A percentile compares a stretch with the other conserved stretches of the same genome.
Evolutionary conservation across 2,797 vertebrate genomes (phyloP).

Genomic region (Bovichtus variegatus): DNA sequence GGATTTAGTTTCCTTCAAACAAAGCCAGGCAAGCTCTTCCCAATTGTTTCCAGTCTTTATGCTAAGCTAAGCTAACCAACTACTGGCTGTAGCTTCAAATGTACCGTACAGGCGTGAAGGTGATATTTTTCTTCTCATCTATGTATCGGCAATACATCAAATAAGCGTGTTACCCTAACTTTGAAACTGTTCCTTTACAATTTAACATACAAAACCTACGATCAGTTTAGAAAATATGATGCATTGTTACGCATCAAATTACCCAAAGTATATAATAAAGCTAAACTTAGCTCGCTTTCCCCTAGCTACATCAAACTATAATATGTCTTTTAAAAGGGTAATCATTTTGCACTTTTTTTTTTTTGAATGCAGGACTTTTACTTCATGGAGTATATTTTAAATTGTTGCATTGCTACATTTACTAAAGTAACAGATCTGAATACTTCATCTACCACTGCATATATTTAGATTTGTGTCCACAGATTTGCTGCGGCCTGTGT

Average conservation of each 20-base stretch:
- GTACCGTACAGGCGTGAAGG: neutral
- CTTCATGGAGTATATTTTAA: neutral
- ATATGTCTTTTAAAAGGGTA: neutral
- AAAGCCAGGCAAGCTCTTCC: neutral
- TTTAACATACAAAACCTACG: neutral
- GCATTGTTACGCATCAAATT: neutral
- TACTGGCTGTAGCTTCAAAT: neutral
- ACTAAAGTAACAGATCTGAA: neutral
- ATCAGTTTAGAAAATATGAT: neutral
- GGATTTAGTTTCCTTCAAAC: neutral
- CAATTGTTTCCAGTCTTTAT: neutral
- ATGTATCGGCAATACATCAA: accelerated
- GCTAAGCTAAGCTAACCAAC: slow-evolving; percentile 5
- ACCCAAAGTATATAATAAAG: neutral
- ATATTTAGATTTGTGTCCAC: slow-evolving; percentile 30
- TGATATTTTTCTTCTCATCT: neutral
- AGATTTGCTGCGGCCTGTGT: slow-evolving; percentile 40
- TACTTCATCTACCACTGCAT: neutral
- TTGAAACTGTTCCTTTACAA: neutral
- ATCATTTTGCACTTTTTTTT: neutral
- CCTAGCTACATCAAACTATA: neutral
- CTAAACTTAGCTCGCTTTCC: neutral
- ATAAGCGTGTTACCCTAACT: neutral
- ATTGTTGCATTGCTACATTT: neutral
- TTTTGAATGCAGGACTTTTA: neutral